A percentile compares a stretch with the other conserved stretches of the same genome.
These are phyloP conservation scores for Temnopleurus reevesii DNA, from an alignment of 53 echinoderm and acorn worm genomes.

Conservation along the genomic window DNA sequence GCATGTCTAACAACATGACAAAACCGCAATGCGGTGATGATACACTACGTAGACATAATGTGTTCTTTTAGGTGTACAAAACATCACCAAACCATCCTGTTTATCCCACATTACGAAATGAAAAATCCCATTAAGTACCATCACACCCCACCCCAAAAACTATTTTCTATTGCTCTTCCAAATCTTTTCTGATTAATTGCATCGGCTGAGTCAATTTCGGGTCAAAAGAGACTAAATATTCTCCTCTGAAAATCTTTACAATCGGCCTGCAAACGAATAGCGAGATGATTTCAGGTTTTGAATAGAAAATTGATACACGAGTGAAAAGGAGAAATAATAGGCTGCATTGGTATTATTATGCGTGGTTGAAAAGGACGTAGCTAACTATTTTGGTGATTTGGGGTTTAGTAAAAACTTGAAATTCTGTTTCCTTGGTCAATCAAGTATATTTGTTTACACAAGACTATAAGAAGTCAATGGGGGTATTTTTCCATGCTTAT, in stretches of 20 bases:
- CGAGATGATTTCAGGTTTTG: constrained; percentile 21
- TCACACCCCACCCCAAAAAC: not conserved
- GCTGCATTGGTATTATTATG: not conserved
- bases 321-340: not conserved
- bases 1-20: no score
- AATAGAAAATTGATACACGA: constrained; percentile 13
- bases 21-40: no score
- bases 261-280: constrained; percentile 1
- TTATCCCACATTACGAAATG: not conserved
- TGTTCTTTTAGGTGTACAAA: not conserved
- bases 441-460: no score
- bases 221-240: constrained; percentile 9
- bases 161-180: not conserved
- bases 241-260: not conserved
- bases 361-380: no score
- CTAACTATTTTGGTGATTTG: no score
- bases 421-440: no score
- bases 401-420: no score
- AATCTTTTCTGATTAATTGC: not conserved
- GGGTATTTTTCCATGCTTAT: no score
- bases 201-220: constrained; percentile 8
- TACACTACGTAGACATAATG: not conserved
- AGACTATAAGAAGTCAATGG: no score
- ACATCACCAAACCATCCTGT: not conserved
- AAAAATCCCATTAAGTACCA: not conserved